Evolutionary conservation across 2,113 vertebrate genomes (phyloP).

Genomic region (Cervus canadensis): DNA sequence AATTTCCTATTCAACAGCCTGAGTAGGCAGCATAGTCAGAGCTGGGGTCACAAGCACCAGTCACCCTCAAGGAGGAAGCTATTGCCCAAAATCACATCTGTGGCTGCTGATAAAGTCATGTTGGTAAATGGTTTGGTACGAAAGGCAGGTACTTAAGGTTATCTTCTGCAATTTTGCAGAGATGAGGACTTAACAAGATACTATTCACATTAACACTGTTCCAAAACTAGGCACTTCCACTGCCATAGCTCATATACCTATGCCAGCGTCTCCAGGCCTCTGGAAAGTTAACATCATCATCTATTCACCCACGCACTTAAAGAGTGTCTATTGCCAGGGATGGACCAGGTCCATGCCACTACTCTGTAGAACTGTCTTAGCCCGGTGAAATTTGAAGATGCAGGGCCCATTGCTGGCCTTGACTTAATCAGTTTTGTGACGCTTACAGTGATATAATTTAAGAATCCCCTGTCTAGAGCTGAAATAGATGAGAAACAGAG

Average conservation of each 20-base stretch:
- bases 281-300: background rate
- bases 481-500: background rate
- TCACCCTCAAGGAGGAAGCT: background rate
- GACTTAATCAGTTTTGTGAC: background rate
- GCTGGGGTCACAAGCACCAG: background rate
- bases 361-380: background rate
- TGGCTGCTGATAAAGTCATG: background rate
- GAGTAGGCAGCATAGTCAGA: background rate
- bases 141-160: background rate
- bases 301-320: background rate
- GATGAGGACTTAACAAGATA: background rate
- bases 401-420: background rate
- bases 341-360: background rate
- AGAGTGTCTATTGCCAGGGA: background rate
- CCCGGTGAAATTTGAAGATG: background rate
- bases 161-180: background rate
- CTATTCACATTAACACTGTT: background rate
- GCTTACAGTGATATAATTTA: background rate
- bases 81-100: background rate
- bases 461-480: background rate
- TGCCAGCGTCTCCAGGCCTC: accelerated
- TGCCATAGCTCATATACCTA: accelerated
- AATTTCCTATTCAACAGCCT: background rate
- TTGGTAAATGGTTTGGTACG: background rate
- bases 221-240: background rate